Evolutionary conservation across 2,113 vertebrate genomes (phyloP), one percentile per base, ranked within the genome.

Genomic region (Tylochromis polylepis): DNA sequence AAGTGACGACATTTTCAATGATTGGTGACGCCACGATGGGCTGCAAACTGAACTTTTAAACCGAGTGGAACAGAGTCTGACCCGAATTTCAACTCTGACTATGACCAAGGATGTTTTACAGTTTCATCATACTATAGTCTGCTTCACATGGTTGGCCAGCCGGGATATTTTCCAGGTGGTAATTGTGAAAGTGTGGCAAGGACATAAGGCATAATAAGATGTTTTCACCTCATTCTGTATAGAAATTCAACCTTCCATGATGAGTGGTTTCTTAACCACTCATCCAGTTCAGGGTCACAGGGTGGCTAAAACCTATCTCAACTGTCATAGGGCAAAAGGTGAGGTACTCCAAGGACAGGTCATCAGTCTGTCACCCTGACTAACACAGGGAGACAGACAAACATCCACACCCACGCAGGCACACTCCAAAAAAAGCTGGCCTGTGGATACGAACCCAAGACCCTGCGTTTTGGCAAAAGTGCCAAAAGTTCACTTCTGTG

Each of bases 41-140:
- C 14, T 60, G 55, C 62, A 77, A 41, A 27, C n/a, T 88, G 85
- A 88, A 90, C 87, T 92, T 88, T 92, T 58, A 84, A 87, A 93
- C 38, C 22, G 38, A 89, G 81, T 29, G 67, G 27, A 77, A 77
- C 10, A 34, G 46, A 77, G 16, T 34, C 67, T 88, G 87, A 91
- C 81, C 85, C 38, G 82, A 51, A 83, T 89, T 89, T 92, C 88
- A 91, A 88, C 85, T 88, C 84, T 12, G 56, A 75, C 56, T 82
- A 81, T 88, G 85, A 85, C 87, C 89, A 53, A 36, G 34, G 46
- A 79, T 10, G 36, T 87, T 85, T 70, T 34, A 34, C 83, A 53
- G 46, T 84, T 81, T 91, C 29, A 60, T 57, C 36, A 58, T 12
- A 31, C 31, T 18, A 24, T 65, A 56, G 65, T 82, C 56, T 55